Base-by-base conservation (phyloP, 2,888 invertebrate species). In the Eremobia ochroleuca region DNA sequence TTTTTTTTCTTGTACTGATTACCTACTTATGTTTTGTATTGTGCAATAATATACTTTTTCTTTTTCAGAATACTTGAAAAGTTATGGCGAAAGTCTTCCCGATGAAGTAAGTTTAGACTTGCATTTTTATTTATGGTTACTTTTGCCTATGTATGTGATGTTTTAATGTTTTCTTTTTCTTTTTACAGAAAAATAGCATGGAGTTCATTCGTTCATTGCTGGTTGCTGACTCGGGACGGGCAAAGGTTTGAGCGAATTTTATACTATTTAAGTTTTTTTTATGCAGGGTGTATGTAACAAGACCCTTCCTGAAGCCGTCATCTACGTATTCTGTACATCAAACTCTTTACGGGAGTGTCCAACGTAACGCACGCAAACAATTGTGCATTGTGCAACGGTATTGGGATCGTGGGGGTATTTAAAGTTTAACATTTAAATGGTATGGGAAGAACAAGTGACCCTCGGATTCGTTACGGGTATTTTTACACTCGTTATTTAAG, bases 11-110 rank as follows among this genome's bases (percentile, higher is more conserved):
- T 55, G 15, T 55, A 52, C 25, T 52, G 52, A 4, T 0, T n/a
- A 13, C 11, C 15, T 18, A 43, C 18, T 6, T 76, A 43, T 21
- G 49, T 28, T 52, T 55, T 55, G 3, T 37, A 9, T 25, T 59
- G 1, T 40, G 25, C 9, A 55, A 37, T 58, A 34, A 58, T 40
- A 37, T 69, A 18, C 5, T 0, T 81, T 78, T 76, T 73, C 81
- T 62, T 81, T 93, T 93, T 73, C 92, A 95, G 95, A 91, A 80
- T 95, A 95, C 77, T 79, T 92, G 77, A 89, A 82, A 62, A 90
- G 90, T 4, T 91, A 90, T 77, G 88, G 89, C 4, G 92, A 92
- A 71, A 87, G 91, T 66, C 75, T 90, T 21, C 84, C 90, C 1
- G 92, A 90, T 1, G 92, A 92, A 87, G 94, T 94, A 92, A 90